These are phyloP conservation scores for Heliopora coerulea DNA, from an alignment of 92 coral and sea anemone genomes.

Conservation along the genomic window DNA sequence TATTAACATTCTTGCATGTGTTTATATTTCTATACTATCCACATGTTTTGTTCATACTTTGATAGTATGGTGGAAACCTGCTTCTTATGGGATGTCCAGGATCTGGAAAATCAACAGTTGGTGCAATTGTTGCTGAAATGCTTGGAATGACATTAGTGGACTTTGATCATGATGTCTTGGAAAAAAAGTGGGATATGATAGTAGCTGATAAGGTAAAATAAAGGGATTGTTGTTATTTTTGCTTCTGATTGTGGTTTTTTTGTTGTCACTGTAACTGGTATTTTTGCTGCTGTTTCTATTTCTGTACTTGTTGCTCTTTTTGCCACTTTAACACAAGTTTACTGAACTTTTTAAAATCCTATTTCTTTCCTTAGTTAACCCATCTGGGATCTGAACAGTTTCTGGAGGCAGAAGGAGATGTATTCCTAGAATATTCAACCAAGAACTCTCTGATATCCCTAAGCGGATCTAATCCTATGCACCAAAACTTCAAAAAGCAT, in stretches of 20 bases:
- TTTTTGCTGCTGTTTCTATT: slow-evolving; percentile 66
- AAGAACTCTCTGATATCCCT: slow-evolving; percentile 59
- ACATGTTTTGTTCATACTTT: neutral
- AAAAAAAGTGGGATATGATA: slow-evolving; percentile 77
- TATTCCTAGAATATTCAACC: slow-evolving; percentile 56
- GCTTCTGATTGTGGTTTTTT: slow-evolving; percentile 41
- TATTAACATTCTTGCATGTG: neutral
- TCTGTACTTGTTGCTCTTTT: no score
- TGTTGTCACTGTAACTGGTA: slow-evolving; percentile 47
- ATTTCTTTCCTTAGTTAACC: slow-evolving; percentile 58
- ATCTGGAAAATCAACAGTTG: slow-evolving; percentile 89
- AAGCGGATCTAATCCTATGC: slow-evolving; percentile 91
- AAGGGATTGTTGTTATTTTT: neutral
- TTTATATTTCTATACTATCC: neutral
- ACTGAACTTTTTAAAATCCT: neutral
- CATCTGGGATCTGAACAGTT: slow-evolving; percentile 81
- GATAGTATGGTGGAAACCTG: slow-evolving; percentile 61
- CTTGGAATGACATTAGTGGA: slow-evolving; percentile 66
- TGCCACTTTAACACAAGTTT: no score
- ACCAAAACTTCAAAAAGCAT: slow-evolving; percentile 66
- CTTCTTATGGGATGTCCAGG: slow-evolving; percentile 96
- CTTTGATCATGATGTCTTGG: slow-evolving; percentile 74
- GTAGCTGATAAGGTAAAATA: slow-evolving; percentile 79
- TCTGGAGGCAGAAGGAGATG: slow-evolving; percentile 79
- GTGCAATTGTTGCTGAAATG: slow-evolving; percentile 54